Evolutionary conservation across 2,888 invertebrate genomes (phyloP), one percentile per base, ranked within the genome.

Genomic region (Parnassius apollo): DNA sequence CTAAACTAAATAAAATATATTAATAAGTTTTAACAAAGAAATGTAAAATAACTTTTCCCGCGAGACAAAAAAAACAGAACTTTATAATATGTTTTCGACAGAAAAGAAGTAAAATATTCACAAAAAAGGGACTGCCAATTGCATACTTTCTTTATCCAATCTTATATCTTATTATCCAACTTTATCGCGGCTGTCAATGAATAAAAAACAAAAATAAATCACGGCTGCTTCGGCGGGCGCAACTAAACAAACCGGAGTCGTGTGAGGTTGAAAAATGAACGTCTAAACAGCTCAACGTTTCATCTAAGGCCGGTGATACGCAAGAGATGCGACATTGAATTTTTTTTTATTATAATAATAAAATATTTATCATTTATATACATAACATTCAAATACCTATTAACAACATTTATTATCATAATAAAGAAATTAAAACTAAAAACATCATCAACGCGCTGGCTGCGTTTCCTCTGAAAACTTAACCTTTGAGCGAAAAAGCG

Each of bases 141-240:
- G 51, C 59, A 64, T 46, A 45, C 55, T 55, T 53, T 62, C 48
- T 57, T 53, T 55, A 55, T 51, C 54, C 59, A 55, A 59, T 59
- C 59, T 42, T 35, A 48, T 55, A 59, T 59, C 63, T 64, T 54
- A 51, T 59, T 52, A 59, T 64, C 56, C 63, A 54, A 59, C 56
- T 64, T 59, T 59, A 59, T 56, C 54, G 50, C 52, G 50, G 56
- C 59, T 59, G 63, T 64, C 63, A 64, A 64, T 64, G 51, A 18
- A 46, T 35, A 46, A 50, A 50, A 48, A 52, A 50, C 48, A 42
- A 52, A 60, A 64, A 64, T 64, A 64, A 64, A 60, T 64, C 64
- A 60, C 60, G 46, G 53, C 56, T 4, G 35, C 59, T 44, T 45
- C 46, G 50, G 45, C 1, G 46, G 35, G 49, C 49, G 45, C 42